phyloP scores from a whole-genome alignment of 2,113 vertebrate species.

The Columba janthina region DNA sequence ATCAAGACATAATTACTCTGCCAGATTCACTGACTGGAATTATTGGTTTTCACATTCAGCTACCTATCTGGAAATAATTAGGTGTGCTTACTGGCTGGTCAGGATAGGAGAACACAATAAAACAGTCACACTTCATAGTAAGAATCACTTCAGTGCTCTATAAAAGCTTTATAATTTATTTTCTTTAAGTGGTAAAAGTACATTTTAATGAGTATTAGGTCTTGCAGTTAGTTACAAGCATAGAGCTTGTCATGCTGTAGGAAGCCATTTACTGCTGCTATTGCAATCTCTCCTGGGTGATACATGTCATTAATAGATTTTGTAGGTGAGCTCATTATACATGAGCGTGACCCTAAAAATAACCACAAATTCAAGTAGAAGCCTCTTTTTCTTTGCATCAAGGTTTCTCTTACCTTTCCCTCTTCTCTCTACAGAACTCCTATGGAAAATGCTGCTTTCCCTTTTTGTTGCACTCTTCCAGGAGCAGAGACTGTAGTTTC shows the following conservation, averaged over 20 bases:
- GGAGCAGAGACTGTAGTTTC: background rate
- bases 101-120: background rate
- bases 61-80: slow-evolving; percentile 14
- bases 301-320: background rate
- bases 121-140: background rate
- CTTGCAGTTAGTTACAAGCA: background rate
- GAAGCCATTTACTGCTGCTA: background rate
- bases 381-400: background rate
- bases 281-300: background rate
- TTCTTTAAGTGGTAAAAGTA: background rate
- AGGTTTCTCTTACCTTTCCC: background rate
- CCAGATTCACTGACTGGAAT: background rate
- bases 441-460: background rate
- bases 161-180: background rate
- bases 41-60: background rate
- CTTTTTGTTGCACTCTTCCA: background rate
- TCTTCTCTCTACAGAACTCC: background rate
- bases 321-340: background rate
- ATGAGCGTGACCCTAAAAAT: background rate
- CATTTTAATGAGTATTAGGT: background rate
- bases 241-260: background rate
- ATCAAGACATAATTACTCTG: slow-evolving; percentile 54
- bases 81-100: background rate
- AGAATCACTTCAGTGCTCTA: background rate
- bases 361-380: background rate